phyloP scores from a whole-genome alignment of 2,797 vertebrate species.

The Anguilla marmorata region DNA sequence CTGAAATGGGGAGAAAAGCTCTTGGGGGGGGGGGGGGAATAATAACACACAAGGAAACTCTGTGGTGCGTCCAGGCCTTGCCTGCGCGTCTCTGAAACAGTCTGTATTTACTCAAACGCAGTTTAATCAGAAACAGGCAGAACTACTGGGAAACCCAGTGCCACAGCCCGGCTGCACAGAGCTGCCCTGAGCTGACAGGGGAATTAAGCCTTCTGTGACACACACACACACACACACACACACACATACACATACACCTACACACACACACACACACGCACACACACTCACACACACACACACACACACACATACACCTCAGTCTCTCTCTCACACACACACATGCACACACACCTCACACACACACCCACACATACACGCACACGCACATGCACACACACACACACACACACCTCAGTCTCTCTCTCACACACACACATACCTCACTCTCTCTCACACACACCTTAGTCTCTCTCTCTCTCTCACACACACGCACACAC shows the following conservation, averaged over 20 bases:
- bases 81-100: conserved; percentile 21
- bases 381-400: conserved; percentile 55
- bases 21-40: not conserved
- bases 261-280: not conserved
- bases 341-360: not conserved
- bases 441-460: no score
- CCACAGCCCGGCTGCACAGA: conserved; percentile 21
- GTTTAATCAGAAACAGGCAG: conserved; percentile 60
- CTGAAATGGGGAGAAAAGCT: not conserved
- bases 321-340: not conserved
- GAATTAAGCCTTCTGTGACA: not conserved
- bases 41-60: conserved; percentile 2
- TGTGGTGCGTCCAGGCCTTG: not conserved
- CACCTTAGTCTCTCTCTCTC: no score
- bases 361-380: conserved; percentile 27
- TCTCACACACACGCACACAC: conserved; percentile 8
- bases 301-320: conserved; percentile 45
- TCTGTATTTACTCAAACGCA: conserved; percentile 45
- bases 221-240: conserved; percentile 11
- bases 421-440: conserved; percentile 30
- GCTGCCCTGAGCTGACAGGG: conserved; percentile 37
- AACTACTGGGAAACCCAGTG: conserved; percentile 42
- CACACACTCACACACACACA: conserved; percentile 23
- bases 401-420: conserved; percentile 39
- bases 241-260: conserved; percentile 55